Conservation (phyloP, 37 sponge, comb jelly and placozoan genomes). For the Agelas oroides region DNA sequence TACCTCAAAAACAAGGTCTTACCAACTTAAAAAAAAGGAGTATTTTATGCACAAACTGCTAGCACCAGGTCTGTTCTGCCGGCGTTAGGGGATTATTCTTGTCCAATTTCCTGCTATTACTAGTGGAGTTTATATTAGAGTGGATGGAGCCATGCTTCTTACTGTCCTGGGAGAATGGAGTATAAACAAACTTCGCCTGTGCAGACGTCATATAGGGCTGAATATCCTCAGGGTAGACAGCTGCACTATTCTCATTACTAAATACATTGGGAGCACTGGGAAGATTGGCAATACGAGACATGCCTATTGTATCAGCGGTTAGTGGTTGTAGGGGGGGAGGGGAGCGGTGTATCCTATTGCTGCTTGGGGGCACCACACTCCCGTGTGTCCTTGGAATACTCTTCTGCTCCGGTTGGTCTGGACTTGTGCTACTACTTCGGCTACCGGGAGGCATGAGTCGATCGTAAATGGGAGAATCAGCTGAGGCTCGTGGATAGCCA, state of each 20-base stretch:
- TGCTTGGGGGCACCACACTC: neutral
- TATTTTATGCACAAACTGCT: too few relatives aligned
- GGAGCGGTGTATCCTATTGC: neutral
- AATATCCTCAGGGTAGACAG: constrained; percentile 29
- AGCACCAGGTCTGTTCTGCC: too few relatives aligned
- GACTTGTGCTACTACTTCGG: neutral
- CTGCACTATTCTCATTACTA: neutral
- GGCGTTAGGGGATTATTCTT: too few relatives aligned
- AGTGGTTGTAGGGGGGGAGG: neutral
- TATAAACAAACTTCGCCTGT: constrained; percentile 23
- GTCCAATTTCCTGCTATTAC: too few relatives aligned
- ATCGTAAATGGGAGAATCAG: neutral
- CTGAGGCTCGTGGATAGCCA: neutral
- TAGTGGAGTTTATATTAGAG: too few relatives aligned
- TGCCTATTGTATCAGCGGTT: neutral
- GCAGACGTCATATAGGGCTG: constrained; percentile 41
- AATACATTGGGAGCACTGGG: neutral
- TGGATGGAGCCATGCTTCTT: neutral
- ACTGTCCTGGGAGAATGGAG: constrained; percentile 29
- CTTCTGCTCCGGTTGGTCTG: constrained; percentile 31
- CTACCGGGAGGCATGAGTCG: neutral
- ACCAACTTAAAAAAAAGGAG: too few relatives aligned
- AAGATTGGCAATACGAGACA: neutral
- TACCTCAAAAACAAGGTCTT: too few relatives aligned
- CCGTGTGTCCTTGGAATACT: neutral